A percentile compares a stretch with the other conserved stretches of the same genome.
These are phyloP conservation scores for Synergus umbraculus DNA, from an alignment of 2,888 invertebrate species.

Conservation along the genomic window DNA sequence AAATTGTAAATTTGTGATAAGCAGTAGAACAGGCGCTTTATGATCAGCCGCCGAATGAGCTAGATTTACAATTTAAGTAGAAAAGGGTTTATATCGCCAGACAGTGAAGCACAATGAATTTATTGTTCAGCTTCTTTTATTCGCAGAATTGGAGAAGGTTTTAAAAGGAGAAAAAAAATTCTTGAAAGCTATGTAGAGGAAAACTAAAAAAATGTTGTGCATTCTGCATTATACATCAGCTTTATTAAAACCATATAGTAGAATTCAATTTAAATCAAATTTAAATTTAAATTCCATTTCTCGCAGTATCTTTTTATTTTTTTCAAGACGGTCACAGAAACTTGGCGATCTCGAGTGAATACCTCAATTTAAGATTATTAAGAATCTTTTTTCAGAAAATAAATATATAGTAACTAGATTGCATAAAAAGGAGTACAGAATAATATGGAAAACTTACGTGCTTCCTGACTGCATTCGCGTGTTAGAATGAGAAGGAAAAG, in stretches of 20 bases:
- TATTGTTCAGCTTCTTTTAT: no score
- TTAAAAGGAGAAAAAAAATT: no score
- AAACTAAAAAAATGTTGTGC: background rate
- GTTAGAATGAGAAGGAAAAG: slow-evolving; percentile 68
- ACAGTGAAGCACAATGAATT: background rate
- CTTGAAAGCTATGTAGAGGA: background rate
- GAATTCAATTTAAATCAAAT: background rate
- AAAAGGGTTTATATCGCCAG: background rate
- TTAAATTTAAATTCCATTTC: no score
- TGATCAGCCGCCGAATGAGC: background rate
- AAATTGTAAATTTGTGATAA: background rate
- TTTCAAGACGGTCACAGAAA: no score
- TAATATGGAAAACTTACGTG: slow-evolving; percentile 62
- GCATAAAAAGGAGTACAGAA: background rate
- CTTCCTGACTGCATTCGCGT: slow-evolving; percentile 64
- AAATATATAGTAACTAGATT: no score
- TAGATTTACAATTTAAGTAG: background rate
- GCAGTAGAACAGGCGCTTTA: slow-evolving; percentile 1
- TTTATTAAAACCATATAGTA: no score
- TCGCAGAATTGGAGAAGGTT: no score
- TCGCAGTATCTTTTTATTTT: no score
- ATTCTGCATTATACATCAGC: background rate
- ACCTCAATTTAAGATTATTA: no score
- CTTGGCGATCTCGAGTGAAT: no score
- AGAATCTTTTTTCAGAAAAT: no score